Evolutionary conservation across 1,140 invertebrate species (phyloP), one percentile per base, ranked within the genome.

Genomic region (Drosophila mayri): DNA sequence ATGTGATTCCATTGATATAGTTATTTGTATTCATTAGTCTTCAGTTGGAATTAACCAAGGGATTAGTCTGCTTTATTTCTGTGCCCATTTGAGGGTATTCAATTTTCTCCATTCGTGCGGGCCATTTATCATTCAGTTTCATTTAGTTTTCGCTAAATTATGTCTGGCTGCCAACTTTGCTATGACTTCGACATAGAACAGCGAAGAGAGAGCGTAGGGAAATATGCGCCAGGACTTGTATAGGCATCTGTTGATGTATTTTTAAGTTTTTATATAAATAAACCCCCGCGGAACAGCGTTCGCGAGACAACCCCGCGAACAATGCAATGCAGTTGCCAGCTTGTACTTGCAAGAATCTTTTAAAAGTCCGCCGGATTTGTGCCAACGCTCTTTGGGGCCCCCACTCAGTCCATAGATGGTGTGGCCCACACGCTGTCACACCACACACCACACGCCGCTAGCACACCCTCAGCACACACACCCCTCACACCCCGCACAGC

Each of bases 261-360:
- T 87, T 88, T 88, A 90, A 88, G 84, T 80, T 90, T 88, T 90
- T 84, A 90, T 88, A 88, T 88, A 90, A 88, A 88, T 88, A 88
- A 88, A 88, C 63, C 74, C 74, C 73, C 73, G 74, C 74, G 41
- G 70, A 72, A 41, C 50, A 25, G 44, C 62, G 49, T 79, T 78
- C 60, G 52, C 66, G 55, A 68, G 58, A 77, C 79, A 73, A 78
- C 52, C 44, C 61, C 62, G 66, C 25, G 63, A 70, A 70, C 66
- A 70, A 70, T 70, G 47, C 66, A 70, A 38, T 64, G 28, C 14
- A 67, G 66, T 66, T 50, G 62, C 37, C 65, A 66, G 47, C 61
- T 66, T 37, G 66, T 52, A 43, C 61, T 32, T 59, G 52, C 44
- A 50, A 35, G 61, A 75, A 62, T 66, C 54, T 61, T 65, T 68